A percentile compares a stretch with the other conserved stretches of the same genome.
These are phyloP conservation scores for Oryzaephilus surinamensis DNA, from an alignment of 1,140 invertebrate species.

Conservation along the genomic window DNA sequence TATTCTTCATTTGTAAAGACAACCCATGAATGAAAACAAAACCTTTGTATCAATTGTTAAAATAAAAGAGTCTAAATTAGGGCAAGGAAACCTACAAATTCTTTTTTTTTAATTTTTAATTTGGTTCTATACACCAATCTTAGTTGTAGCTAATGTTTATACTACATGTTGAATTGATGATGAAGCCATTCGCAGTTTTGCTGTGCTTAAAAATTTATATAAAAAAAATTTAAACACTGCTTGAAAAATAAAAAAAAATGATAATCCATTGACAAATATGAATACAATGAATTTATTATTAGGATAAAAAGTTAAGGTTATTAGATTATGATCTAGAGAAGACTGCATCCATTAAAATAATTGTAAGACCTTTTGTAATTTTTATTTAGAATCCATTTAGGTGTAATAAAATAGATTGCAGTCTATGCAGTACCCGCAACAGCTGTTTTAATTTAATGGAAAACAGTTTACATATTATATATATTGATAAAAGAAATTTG, in stretches of 20 bases:
- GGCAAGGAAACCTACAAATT: constrained; percentile 22
- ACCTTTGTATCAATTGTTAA: constrained; percentile 18
- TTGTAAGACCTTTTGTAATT: constrained; percentile 28
- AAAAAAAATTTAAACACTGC: constrained; percentile 24
- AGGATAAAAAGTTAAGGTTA: constrained; percentile 31
- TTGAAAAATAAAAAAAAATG: constrained; percentile 29
- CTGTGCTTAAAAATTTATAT: constrained; percentile 20
- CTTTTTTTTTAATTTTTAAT: too few species aligned
- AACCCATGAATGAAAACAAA: too few species aligned
- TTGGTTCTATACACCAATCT: constrained; percentile 28
- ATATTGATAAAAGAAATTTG: constrained; percentile 8
- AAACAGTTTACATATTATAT: too few species aligned
- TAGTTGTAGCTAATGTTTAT: constrained; percentile 29
- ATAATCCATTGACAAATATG: constrained; percentile 38
- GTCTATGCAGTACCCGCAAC: constrained; percentile 29
- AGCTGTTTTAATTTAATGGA: constrained; percentile 4
- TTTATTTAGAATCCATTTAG: constrained; percentile 27
- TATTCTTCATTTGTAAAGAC: constrained; percentile 19
- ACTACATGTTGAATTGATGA: constrained; percentile 27
- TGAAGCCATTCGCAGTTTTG: constrained; percentile 21
- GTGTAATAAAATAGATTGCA: constrained; percentile 24
- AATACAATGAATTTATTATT: constrained; percentile 38
- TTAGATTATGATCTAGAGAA: constrained; percentile 31
- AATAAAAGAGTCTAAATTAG: constrained; percentile 15
- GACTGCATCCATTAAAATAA: constrained; percentile 33